Base-by-base conservation (phyloP, 2,888 invertebrate genomes). In the Drosophila recens region DNA sequence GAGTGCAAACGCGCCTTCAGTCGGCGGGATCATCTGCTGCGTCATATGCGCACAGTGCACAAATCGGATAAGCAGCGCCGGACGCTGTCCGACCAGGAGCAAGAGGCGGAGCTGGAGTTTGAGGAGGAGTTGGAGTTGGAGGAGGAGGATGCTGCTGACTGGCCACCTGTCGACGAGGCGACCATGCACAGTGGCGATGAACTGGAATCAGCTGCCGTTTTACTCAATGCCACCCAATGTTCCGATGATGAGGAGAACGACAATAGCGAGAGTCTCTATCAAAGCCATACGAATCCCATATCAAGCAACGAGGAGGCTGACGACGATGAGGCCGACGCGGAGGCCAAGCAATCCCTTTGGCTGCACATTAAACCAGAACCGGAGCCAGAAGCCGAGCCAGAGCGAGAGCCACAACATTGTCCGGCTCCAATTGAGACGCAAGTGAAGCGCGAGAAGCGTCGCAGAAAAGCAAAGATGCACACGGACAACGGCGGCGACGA, bases 31-130 rank as follows among this genome's bases (percentile, higher is more conserved):
- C 93, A 94, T 79, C 79, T 94, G 49, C 91, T 92, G 62, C 90
- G 94, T 2, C 94, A 94, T 79, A 89, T 93, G 88, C 84, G 91
- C 3, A 92, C 72, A n/a, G 79, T 93, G 1, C 94, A 94, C 58
- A 82, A 68, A n/a, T 5, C 45, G 23, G 51, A 63, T 3, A 11
- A 46, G 5, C 53, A 57, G 38, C 57, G 53, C 45, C 30, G 52
- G 52, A 33, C 43, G 20, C 61, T 67, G 34, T 34, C 45, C 23
- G 45, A 42, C 13, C 17, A 52, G 13, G 61, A 58, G 20, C 53
- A 63, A 2, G 3, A 38, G 36, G 17, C 6, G 6, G 57, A 62
- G 4, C 4, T 23, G 23, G 23, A 23, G 23, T 4, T 23, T 23
- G 17, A 53, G 52, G 23, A 64, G 15, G 6, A 46, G 34, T 6